A percentile compares a stretch with the other conserved stretches of the same genome.
Conservation (phyloP, 1,140 invertebrate genomes). For the Orius insidiosus region DNA sequence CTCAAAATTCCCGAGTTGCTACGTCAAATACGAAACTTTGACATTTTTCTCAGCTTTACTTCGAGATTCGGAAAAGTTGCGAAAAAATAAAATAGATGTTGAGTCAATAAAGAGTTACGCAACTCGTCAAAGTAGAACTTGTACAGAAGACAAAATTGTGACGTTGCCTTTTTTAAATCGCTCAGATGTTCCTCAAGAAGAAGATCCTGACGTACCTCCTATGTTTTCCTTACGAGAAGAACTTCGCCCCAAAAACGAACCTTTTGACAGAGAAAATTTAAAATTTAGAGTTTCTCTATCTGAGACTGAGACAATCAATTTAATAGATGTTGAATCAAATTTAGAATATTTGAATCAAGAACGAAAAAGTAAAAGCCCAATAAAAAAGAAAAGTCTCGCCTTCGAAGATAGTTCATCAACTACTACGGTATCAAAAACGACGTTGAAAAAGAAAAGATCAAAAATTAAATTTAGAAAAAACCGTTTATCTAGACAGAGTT, state of each 20-base stretch:
- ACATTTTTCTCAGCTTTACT: neutral
- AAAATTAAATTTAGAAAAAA: neutral
- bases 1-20: neutral
- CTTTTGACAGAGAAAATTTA: neutral
- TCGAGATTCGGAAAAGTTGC: neutral
- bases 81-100: neutral
- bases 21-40: neutral
- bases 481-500: neutral
- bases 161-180: neutral
- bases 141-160: neutral
- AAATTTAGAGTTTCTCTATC: constrained; percentile 1
- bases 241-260: no score
- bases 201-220: neutral
- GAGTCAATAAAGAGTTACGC: neutral
- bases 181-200: neutral
- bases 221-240: constrained; percentile 3
- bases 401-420: no score
- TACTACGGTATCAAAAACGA: neutral
- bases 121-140: neutral
- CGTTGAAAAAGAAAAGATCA: neutral
- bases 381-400: neutral
- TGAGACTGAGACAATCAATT: constrained; percentile 2
- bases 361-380: neutral
- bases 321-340: neutral
- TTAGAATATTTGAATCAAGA: neutral